Conservation (phyloP, 2,113 vertebrate genomes). For the Eupsittula cactorum region DNA sequence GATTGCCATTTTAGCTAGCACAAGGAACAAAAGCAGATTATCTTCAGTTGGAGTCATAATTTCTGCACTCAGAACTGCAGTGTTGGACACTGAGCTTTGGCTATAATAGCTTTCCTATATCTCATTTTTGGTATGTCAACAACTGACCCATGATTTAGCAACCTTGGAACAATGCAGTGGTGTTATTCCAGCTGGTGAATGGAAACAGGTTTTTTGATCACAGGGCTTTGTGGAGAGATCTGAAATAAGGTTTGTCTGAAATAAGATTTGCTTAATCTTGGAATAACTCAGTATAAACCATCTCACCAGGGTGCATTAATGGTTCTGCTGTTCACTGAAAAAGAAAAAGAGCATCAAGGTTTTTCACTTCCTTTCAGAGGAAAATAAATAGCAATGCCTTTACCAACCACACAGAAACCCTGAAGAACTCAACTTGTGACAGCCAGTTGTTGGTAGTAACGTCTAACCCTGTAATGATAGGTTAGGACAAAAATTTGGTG, state of each 20-base stretch:
- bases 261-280: neutral
- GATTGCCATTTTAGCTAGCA: neutral
- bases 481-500: neutral
- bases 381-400: neutral
- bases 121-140: neutral
- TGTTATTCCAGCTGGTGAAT: neutral
- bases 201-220: neutral
- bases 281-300: neutral
- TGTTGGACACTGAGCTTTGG: neutral
- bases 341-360: neutral
- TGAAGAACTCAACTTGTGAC: neutral
- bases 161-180: neutral
- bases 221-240: neutral
- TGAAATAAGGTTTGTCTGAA: neutral
- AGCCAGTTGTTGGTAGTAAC: neutral
- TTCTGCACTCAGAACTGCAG: neutral
- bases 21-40: neutral
- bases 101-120: neutral
- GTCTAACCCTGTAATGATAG: neutral
- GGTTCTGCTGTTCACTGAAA: neutral
- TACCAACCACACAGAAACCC: neutral
- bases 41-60: neutral
- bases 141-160: neutral
- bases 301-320: neutral
- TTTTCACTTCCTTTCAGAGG: neutral